Evolutionary conservation across 2,113 vertebrate species (phyloP), one percentile per base, ranked within the genome.

Genomic region (Antechinus flavipes): DNA sequence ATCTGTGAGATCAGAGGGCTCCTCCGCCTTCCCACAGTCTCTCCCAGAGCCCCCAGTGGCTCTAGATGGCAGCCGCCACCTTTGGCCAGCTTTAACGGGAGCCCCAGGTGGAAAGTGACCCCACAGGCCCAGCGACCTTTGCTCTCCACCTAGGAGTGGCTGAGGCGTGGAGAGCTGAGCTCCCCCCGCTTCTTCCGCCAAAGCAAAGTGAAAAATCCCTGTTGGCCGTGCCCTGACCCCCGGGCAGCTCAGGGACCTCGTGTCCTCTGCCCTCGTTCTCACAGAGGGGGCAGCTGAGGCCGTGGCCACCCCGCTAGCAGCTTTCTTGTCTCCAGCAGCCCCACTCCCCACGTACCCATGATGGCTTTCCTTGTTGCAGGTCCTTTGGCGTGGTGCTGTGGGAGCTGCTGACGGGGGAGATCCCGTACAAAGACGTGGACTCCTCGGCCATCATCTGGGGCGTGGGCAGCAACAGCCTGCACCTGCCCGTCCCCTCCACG

Each of bases 391-490:
- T 99, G 26, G 99, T 99, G 95, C 98, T 99, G 94, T 99, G 99
- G 99, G 99, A 99, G 97, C 98, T 99, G 94, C 99, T 99, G 54
- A 99, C 99, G 0, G 99, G 99, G 95, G 99, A 99, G 98, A 99
- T 99, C 97, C 99, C 99, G 11, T 99, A 99, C 98, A 99, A 99
- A 97, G 99, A 99, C 0, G 99, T 99, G 46, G 99, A 99, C 97
- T 99, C 99, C 3, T 99, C 99, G 0, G 99, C 99, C 98, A 99
- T 99, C 93, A 99, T 99, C 54, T 99, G 99, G 99, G 99, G 99
- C 22, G 99, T 99, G 26, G 99, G 99, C 94, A 99, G 99, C 97
- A 99, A 99, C 97, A 99, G 99, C 97, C 98, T 99, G 5, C 99
- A 99, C 97, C 99, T 99, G 95, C 99, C 99, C 0, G 99, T 99